A percentile compares a stretch with the other conserved stretches of the same genome.
Evolutionary conservation across 2,888 invertebrate genomes (phyloP).

Genomic region (Yponomeuta malinellus): DNA sequence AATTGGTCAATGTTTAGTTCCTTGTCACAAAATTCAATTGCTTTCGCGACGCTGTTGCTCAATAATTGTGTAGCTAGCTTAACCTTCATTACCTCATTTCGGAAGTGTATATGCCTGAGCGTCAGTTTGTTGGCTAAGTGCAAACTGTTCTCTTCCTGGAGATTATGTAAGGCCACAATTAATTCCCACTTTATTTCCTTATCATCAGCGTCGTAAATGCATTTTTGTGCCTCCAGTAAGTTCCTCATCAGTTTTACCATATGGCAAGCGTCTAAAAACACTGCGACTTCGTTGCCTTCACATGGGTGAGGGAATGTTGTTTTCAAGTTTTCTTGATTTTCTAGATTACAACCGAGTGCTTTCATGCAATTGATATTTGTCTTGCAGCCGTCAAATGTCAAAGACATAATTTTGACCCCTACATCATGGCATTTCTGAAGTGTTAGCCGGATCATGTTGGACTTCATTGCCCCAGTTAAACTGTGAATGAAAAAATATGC

Average conservation of each 20-base stretch:
- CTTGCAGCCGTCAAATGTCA: conserved; percentile 28
- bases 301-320: conserved; percentile 26
- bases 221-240: conserved; percentile 17
- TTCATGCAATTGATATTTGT: conserved; percentile 25
- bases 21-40: conserved; percentile 17
- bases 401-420: conserved; percentile 23
- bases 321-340: conserved; percentile 21
- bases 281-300: background rate
- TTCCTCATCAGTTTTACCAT: background rate
- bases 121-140: conserved; percentile 19
- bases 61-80: no score
- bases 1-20: conserved; percentile 18
- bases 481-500: conserved; percentile 34
- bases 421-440: conserved; percentile 27
- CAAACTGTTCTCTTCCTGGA: conserved; percentile 22
- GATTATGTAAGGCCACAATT: conserved; percentile 21
- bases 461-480: conserved; percentile 26
- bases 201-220: conserved; percentile 16
- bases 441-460: conserved; percentile 25
- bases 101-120: no score
- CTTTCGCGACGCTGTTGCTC: no score
- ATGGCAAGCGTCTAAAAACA: no score
- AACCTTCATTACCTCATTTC: no score
- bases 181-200: conserved; percentile 22
- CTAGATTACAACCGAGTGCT: conserved; percentile 25